A percentile compares a stretch with the other conserved stretches of the same genome.
Evolutionary conservation across 1,140 invertebrate species (phyloP).

Genomic region (Eueides isabella): DNA sequence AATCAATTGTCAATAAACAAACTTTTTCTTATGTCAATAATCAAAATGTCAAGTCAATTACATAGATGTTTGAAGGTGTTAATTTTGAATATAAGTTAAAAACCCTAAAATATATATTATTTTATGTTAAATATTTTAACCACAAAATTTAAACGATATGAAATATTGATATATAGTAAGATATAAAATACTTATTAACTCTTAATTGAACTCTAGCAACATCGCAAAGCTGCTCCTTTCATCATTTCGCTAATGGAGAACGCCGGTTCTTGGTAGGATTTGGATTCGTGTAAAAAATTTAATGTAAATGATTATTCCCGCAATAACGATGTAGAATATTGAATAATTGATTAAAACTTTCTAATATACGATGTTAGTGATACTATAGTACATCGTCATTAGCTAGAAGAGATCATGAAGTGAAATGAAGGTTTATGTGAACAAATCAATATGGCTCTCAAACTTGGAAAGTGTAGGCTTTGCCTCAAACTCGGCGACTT

Average conservation of each 20-base stretch:
- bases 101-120: not conserved
- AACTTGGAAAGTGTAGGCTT: slow-evolving; percentile 80
- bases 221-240: slow-evolving; percentile 20
- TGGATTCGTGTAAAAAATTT: slow-evolving; percentile 24
- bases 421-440: slow-evolving; percentile 67
- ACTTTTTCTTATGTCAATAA: not conserved
- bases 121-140: not conserved
- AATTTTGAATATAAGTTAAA: not conserved
- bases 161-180: not conserved
- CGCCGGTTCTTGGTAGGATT: slow-evolving; percentile 39
- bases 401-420: slow-evolving; percentile 50
- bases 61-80: not conserved
- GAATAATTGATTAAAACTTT: slow-evolving; percentile 4
- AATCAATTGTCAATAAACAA: slow-evolving; percentile 2
- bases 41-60: not conserved
- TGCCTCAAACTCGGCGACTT: slow-evolving; percentile 82
- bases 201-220: slow-evolving; percentile 21
- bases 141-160: not conserved
- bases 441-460: slow-evolving; percentile 79
- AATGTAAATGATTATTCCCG: slow-evolving; percentile 26
- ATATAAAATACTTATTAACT: not conserved
- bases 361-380: slow-evolving; percentile 14
- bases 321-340: slow-evolving; percentile 29
- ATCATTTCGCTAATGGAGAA: slow-evolving; percentile 31
- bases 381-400: slow-evolving; percentile 29